A percentile compares a stretch with the other conserved stretches of the same genome.
phyloP scores from a whole-genome alignment of 2,797 vertebrate genomes.

The Chelon auratus region DNA sequence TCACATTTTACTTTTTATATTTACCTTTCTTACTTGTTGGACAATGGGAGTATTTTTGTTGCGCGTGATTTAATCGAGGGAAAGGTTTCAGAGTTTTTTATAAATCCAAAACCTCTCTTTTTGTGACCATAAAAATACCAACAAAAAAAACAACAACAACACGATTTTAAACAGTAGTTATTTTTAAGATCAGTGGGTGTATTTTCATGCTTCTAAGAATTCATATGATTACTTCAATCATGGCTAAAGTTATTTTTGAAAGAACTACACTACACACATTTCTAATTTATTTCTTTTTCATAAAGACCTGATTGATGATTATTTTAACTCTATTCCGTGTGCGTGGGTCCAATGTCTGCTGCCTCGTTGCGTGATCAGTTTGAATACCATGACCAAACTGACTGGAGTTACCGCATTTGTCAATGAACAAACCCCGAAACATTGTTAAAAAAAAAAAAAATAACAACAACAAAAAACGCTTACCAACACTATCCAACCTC shows the following conservation, averaged over 20 bases:
- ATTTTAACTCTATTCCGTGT: neutral
- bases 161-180: neutral
- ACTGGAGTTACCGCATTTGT: constrained; percentile 52
- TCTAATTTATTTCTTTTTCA: neutral
- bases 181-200: too few species aligned
- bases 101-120: neutral
- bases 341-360: constrained; percentile 22
- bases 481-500: constrained; percentile 28
- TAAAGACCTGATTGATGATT: neutral
- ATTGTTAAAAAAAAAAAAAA: constrained; percentile 22
- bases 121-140: neutral
- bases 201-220: too few species aligned
- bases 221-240: neutral
- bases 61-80: neutral
- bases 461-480: constrained; percentile 54
- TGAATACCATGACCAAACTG: constrained; percentile 64
- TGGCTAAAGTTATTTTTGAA: neutral
- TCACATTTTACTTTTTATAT: neutral
- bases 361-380: constrained; percentile 54
- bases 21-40: neutral
- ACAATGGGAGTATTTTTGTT: neutral
- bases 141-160: neutral
- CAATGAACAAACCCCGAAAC: constrained; percentile 58
- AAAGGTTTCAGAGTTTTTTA: neutral
- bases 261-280: neutral